Conservation (phyloP, 2,888 invertebrate genomes). For the Hemistola chrysoprasaria region DNA sequence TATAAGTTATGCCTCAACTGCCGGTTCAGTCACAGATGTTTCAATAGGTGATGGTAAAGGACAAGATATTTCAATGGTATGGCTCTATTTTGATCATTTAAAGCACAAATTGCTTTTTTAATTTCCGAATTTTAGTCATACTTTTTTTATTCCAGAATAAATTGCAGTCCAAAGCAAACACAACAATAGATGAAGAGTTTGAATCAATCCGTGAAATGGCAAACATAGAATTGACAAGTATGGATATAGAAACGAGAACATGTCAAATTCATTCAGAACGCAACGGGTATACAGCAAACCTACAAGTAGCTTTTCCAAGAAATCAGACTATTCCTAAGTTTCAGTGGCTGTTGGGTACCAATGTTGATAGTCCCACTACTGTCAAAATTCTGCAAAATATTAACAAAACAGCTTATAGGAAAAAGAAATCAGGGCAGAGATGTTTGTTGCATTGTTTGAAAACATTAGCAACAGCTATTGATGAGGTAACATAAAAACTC, state of each 20-base stretch:
- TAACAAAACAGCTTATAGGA: conserved; percentile 90
- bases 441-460: conserved; percentile 93
- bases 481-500: conserved; percentile 57
- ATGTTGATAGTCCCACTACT: conserved; percentile 87
- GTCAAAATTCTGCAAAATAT: conserved; percentile 90
- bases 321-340: conserved; percentile 76
- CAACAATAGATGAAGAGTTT: conserved; percentile 75
- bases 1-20: conserved; percentile 69
- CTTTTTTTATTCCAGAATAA: conserved; percentile 53
- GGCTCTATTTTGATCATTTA: conserved; percentile 7
- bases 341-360: conserved; percentile 77
- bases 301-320: conserved; percentile 83
- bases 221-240: conserved; percentile 78
- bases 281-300: conserved; percentile 77
- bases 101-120: background rate
- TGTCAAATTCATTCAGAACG: conserved; percentile 82
- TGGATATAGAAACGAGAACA: conserved; percentile 81
- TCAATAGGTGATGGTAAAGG: conserved; percentile 55
- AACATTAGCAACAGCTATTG: conserved; percentile 71
- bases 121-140: conserved; percentile 57
- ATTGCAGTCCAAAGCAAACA: conserved; percentile 53
- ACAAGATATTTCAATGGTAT: conserved; percentile 69
- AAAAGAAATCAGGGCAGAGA: conserved; percentile 92
- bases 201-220: conserved; percentile 78
- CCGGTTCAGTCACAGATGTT: conserved; percentile 65